A percentile compares a stretch with the other conserved stretches of the same genome.
These are phyloP conservation scores for Pogonocichla stellata DNA, from an alignment of 2,113 vertebrate genomes.

Conservation along the genomic window DNA sequence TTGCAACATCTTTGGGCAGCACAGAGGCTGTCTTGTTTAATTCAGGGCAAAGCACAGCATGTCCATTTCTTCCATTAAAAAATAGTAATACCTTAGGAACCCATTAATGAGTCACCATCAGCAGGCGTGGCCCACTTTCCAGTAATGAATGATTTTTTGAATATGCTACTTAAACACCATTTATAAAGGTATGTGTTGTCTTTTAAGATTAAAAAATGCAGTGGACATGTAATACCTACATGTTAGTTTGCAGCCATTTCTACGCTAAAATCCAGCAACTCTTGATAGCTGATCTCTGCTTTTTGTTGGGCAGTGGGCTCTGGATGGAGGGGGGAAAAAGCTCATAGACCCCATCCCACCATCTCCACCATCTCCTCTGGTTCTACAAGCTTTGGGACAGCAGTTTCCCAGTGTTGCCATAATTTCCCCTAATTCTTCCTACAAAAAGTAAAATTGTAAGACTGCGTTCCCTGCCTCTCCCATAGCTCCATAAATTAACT, in stretches of 20 bases:
- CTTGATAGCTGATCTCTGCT: background rate
- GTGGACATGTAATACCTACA: background rate
- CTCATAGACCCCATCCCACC: background rate
- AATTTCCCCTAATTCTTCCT: background rate
- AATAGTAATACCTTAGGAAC: background rate
- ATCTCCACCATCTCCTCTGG: background rate
- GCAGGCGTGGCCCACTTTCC: background rate
- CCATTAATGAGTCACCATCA: background rate
- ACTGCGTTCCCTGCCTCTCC: background rate
- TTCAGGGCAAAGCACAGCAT: background rate
- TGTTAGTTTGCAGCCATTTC: background rate
- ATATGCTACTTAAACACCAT: background rate
- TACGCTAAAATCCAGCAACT: background rate
- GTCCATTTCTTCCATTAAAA: background rate
- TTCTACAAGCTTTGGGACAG: background rate
- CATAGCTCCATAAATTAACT: slow-evolving; percentile 42
- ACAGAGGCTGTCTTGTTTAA: background rate
- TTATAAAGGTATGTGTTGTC: background rate
- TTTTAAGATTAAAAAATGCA: background rate
- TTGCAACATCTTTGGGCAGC: background rate
- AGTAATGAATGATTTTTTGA: background rate
- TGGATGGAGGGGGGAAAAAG: background rate
- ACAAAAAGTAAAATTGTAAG: background rate
- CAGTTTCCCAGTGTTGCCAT: background rate
- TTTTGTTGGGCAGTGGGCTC: background rate